Evolutionary conservation across 2,797 vertebrate species (phyloP), one percentile per base, ranked within the genome.

Genomic region (Triplophysa yarkandensis): DNA sequence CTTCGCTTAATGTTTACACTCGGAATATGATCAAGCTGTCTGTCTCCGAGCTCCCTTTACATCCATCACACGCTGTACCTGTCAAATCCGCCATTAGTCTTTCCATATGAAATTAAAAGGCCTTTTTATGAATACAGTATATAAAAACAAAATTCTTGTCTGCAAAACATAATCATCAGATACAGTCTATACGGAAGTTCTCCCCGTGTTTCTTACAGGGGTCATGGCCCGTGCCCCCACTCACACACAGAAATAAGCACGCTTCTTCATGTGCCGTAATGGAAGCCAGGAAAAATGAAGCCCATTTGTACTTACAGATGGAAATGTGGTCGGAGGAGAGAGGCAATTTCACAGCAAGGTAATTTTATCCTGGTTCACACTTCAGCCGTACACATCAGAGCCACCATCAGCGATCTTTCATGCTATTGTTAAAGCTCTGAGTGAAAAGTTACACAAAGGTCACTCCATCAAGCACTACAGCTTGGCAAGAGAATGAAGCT

Each of bases 341-440:
- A 82, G 77, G 85, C 87, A 86, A 89, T 89, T 84, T 85, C 80
- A 83, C 81, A 86, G 84, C 85, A 89, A 89, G 87, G 88, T 87
- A 52, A 91, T 89, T 88, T 89, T 84, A 86, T 87, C 83, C 82
- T 81, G 62, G 80, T 82, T 80, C 57, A 77, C 84, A 81, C 77
- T 71, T 48, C 34, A 75, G 61, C 34, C 32, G 19, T 43, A 75
- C 61, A 79, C 77, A 79, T 79, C 72, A 79, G 67, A 71, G 67
- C 54, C 68, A 66, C 62, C 72, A 66, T 71, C 43, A 48, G 68
- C 17, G 55, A 72, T 76, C 39, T 46, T 66, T 76, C 55, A 44
- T 21, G 48, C 68, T 64, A 64, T 68, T 80, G 68, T 79, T 75
- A 76, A 61, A 65, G 73, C 46, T 3, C 50, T 32, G 63, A 67